Evolutionary conservation across 1,140 invertebrate genomes (phyloP).

Genomic region (Eurosta solidaginis): DNA sequence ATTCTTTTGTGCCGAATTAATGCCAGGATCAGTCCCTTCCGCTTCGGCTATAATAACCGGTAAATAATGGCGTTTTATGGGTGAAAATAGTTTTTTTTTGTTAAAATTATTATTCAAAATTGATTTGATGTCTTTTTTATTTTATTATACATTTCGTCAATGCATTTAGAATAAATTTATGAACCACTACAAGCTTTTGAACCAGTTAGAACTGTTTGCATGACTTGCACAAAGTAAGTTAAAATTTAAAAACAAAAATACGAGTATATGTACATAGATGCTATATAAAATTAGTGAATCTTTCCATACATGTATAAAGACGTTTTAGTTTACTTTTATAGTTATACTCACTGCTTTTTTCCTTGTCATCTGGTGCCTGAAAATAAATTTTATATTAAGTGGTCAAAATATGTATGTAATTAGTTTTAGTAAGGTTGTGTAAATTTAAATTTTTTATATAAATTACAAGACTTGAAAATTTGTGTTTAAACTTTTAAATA

Average conservation of each 20-base stretch:
- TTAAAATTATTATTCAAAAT: conserved; percentile 43
- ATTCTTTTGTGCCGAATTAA: conserved; percentile 25
- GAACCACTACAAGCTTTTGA: not conserved
- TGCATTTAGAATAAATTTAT: not conserved
- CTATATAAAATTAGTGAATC: not conserved
- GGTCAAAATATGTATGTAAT: no score
- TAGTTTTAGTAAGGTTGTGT: no score
- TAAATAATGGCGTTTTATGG: not conserved
- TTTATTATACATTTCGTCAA: conserved; percentile 3
- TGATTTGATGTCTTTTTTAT: not conserved
- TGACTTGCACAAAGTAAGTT: not conserved
- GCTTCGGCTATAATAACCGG: not conserved
- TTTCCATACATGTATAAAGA: not conserved
- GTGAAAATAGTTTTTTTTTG: conserved; percentile 21
- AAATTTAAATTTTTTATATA: no score
- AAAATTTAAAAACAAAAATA: not conserved
- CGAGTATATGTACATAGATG: not conserved
- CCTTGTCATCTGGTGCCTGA: conserved; percentile 53
- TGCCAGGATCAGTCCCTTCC: not conserved
- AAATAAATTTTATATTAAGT: not conserved
- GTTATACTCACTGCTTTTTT: conserved; percentile 50
- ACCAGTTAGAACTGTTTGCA: not conserved
- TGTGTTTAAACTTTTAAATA: no score
- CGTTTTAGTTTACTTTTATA: not conserved
- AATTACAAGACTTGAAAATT: no score